Conservation (phyloP, 2,888 invertebrate genomes). For the Eustalomyia histrio region DNA sequence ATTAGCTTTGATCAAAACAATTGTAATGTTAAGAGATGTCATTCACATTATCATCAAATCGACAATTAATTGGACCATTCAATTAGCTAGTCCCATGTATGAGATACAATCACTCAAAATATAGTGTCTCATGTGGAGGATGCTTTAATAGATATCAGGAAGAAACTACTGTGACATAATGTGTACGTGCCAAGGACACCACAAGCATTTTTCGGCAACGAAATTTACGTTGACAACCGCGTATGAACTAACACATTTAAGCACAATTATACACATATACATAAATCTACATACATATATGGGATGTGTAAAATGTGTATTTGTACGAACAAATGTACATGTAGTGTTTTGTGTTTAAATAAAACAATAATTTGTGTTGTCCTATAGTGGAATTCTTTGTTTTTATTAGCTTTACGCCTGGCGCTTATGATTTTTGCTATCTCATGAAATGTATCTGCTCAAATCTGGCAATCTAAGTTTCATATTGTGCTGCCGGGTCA, state of each 20-base stretch:
- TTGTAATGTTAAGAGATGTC: too few relatives aligned
- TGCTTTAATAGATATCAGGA: constrained; percentile 63
- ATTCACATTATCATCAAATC: too few relatives aligned
- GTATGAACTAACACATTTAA: constrained; percentile 44
- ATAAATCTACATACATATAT: too few relatives aligned
- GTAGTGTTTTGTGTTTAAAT: constrained; percentile 22
- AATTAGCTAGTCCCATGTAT: too few relatives aligned
- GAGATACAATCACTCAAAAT: too few relatives aligned
- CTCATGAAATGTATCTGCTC: constrained; percentile 56
- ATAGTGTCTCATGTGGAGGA: constrained; percentile 6
- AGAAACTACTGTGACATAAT: constrained; percentile 57
- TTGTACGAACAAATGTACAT: constrained; percentile 11
- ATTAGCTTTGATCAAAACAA: too few relatives aligned
- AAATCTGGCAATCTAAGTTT: constrained; percentile 64
- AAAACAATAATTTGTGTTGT: constrained; percentile 33
- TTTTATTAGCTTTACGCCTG: constrained; percentile 58
- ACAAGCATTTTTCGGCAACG: constrained; percentile 40
- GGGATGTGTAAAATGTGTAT: neutral
- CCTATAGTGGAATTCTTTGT: constrained; percentile 62
- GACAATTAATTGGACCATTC: too few relatives aligned
- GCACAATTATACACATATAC: neutral
- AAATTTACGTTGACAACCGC: constrained; percentile 58
- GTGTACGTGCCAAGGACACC: constrained; percentile 64
- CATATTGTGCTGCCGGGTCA: constrained; percentile 55
- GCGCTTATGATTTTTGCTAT: constrained; percentile 59